Base-by-base conservation (phyloP, 2,797 vertebrate genomes). In the Urophycis tenuis region DNA sequence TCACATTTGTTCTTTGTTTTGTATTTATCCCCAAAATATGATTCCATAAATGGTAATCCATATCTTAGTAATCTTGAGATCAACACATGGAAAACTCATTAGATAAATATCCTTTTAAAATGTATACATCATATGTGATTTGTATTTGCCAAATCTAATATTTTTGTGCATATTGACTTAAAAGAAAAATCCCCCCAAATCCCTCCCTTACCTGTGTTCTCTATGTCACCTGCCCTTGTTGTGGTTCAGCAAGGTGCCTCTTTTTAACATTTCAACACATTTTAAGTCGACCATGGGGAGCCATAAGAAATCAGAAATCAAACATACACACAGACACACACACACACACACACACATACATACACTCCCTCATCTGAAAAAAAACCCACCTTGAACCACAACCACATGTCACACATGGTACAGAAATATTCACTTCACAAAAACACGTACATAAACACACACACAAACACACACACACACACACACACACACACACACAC, bases 261-360 rank as follows among this genome's bases (percentile, higher is more conserved):
- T 45, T 45, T 15, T 45, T 45, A 45, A 45, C 14, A 45, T 15
- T 15, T 45, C 17, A 15, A 45, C 41, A 12, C n/a, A n/a, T n/a
- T 45, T 12, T 45, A 1, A 45, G 12, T 17, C 41, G 41, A 15
- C 41, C 41, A 17, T 45, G 14, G 41, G 41, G 41, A 45, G 41
- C 12, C 15, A 17, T 45, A 45, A 17, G 41, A 53, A 17, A 6
- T 45, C n/a, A 35, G 10, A 34, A 8, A 31, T n/a, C n/a, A 1
- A 34, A 17, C 36, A 19, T 39, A 25, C 36, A 29, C 72, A 31
- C 29, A 41, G 35, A 41, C 60, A 77, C 36, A 73, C 78, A 74
- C 39, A 53, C 75, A 75, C 74, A 60, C 70, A 83, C 49, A 53
- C 49, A 53, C 71, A 39, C 32, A 35, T 22, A 7, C 71, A 25